A percentile compares a stretch with the other conserved stretches of the same genome.
Conservation (phyloP, 1,140 invertebrate species). For the Lepidurus couesii region DNA sequence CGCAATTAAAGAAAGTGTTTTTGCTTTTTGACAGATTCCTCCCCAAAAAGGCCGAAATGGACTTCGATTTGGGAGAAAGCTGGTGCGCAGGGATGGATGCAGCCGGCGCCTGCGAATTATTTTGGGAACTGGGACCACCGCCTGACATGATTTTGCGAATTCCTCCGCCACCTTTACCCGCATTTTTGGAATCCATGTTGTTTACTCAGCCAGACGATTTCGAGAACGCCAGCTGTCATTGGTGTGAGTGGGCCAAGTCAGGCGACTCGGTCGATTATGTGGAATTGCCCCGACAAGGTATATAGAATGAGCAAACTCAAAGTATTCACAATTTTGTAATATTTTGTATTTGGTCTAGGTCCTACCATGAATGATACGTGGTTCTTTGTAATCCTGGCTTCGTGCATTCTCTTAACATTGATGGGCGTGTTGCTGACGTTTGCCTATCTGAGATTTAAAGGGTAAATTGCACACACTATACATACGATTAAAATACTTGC, state of each 20-base stretch:
- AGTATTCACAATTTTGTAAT: background rate
- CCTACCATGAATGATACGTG: slow-evolving; percentile 66
- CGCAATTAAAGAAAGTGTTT: background rate
- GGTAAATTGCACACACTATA: slow-evolving; percentile 6
- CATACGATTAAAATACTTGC: background rate
- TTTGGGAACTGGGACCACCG: slow-evolving; percentile 65
- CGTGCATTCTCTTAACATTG: slow-evolving; percentile 67
- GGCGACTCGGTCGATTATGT: slow-evolving; percentile 56
- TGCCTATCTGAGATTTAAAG: slow-evolving; percentile 43
- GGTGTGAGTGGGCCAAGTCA: slow-evolving; percentile 48
- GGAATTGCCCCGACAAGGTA: background rate
- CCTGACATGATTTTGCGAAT: slow-evolving; percentile 69
- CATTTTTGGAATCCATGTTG: slow-evolving; percentile 53
- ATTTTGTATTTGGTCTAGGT: slow-evolving; percentile 37
- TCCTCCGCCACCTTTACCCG: slow-evolving; percentile 71
- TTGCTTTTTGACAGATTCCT: background rate
- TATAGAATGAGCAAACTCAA: background rate
- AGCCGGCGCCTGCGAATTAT: slow-evolving; percentile 23
- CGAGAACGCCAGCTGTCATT: slow-evolving; percentile 41
- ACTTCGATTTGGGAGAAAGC: slow-evolving; percentile 5
- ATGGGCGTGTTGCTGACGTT: slow-evolving; percentile 68
- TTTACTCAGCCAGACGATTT: slow-evolving; percentile 33
- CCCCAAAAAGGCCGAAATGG: background rate
- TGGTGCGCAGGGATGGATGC: slow-evolving; percentile 24
- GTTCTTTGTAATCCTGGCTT: slow-evolving; percentile 70